These are phyloP conservation scores for Urechis unicinctus DNA, from an alignment of 2,888 invertebrate species.

Conservation along the genomic window DNA sequence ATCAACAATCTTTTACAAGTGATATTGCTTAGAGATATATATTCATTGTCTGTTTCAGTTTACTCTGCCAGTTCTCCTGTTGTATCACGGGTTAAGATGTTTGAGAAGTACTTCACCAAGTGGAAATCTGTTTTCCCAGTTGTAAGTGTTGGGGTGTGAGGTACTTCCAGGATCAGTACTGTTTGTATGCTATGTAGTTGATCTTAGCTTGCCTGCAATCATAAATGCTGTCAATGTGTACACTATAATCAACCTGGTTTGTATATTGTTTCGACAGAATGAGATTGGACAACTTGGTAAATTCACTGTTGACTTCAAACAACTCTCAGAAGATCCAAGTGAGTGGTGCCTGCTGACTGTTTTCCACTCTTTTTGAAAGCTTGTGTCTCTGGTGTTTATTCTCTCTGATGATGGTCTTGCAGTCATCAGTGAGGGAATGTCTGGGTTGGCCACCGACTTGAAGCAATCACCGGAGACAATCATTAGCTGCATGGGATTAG, in stretches of 20 bases:
- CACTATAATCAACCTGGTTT: not conserved
- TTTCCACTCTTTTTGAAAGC: not conserved
- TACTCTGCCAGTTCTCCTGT: conserved; percentile 54
- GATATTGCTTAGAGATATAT: too few relatives aligned
- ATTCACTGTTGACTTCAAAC: conserved; percentile 40
- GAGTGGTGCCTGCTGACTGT: too few relatives aligned
- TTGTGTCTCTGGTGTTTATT: not conserved
- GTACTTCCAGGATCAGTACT: too few relatives aligned
- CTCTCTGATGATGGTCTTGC: conserved; percentile 12
- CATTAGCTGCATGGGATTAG: conserved; percentile 67
- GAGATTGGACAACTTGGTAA: conserved; percentile 42
- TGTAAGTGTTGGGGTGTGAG: conserved; percentile 2
- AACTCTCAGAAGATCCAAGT: conserved; percentile 33
- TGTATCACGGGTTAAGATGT: conserved; percentile 54
- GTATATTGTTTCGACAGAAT: conserved; percentile 19
- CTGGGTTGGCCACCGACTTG: conserved; percentile 62
- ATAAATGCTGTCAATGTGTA: too few relatives aligned
- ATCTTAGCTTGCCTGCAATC: too few relatives aligned
- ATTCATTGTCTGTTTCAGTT: conserved; percentile 47
- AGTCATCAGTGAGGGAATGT: conserved; percentile 56
- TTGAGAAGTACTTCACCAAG: conserved; percentile 57
- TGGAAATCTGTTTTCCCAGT: conserved; percentile 42
- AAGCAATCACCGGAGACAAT: conserved; percentile 63
- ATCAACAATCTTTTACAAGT: too few relatives aligned
- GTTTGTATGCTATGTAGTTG: too few relatives aligned